A percentile compares a stretch with the other conserved stretches of the same genome.
Evolutionary conservation across 2,888 invertebrate genomes (phyloP).

Genomic region (Fragum whitleyi): DNA sequence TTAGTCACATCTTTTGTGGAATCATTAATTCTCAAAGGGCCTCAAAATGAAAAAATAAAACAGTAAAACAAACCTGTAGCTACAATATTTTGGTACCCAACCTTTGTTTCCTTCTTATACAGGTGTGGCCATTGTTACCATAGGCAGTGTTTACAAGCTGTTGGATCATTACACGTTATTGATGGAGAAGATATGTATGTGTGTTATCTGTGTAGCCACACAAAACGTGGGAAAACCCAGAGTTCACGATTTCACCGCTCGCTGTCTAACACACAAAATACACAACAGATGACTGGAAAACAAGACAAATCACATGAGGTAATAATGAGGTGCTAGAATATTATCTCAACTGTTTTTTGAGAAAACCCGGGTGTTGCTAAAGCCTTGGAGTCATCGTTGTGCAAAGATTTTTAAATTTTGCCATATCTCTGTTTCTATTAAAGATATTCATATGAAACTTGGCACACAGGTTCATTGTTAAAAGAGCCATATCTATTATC

Average conservation of each 20-base stretch:
- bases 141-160: constrained; percentile 78
- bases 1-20: no score
- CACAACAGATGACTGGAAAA: constrained; percentile 47
- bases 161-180: constrained; percentile 77
- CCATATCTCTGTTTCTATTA: no score
- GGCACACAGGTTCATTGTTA: no score
- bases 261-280: constrained; percentile 70
- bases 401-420: not conserved
- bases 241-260: constrained; percentile 79
- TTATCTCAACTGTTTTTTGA: no score
- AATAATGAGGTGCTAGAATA: constrained; percentile 6
- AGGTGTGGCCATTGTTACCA: constrained; percentile 85
- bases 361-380: no score
- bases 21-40: no score
- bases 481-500: no score
- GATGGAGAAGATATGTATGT: constrained; percentile 81
- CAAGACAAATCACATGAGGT: constrained; percentile 73
- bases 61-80: no score
- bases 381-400: no score
- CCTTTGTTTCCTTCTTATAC: constrained; percentile 9
- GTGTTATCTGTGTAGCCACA: constrained; percentile 81
- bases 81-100: no score
- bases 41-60: no score
- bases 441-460: no score
- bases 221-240: constrained; percentile 75